phyloP scores from a whole-genome alignment of 2,797 vertebrate species.

The Benthosema pterotum region DNA sequence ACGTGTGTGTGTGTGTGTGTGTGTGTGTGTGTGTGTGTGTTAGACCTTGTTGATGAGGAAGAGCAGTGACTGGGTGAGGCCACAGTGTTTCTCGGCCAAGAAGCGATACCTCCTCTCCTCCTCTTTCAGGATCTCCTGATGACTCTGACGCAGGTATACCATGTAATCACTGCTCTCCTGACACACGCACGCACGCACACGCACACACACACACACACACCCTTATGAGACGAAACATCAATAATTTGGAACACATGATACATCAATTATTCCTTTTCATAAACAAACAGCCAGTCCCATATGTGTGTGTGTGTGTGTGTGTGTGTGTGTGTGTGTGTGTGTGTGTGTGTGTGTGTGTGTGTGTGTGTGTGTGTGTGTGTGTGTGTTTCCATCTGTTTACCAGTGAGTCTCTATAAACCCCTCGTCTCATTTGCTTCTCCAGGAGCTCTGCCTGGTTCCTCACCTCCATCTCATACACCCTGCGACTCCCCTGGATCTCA shows the following conservation, averaged over 20 bases:
- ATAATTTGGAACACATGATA: no score
- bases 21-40: constrained; percentile 26
- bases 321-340: constrained; percentile 12
- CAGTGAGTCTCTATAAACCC: constrained; percentile 88
- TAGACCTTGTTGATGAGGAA: constrained; percentile 81
- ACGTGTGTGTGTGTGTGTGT: background rate
- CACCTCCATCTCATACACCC: constrained; percentile 92
- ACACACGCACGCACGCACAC: constrained; percentile 19
- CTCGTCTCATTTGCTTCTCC: constrained; percentile 88
- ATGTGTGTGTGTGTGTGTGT: background rate
- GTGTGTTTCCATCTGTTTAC: constrained; percentile 60
- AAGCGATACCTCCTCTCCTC: constrained; percentile 96
- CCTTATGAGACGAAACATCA: no score
- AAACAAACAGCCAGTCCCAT: no score
- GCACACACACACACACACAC: constrained; percentile 6
- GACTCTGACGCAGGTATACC: constrained; percentile 89
- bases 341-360: constrained; percentile 5
- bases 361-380: background rate
- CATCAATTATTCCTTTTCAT: no score
- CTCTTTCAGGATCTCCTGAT: constrained; percentile 90
- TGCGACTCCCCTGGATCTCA: constrained; percentile 86
- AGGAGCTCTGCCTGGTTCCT: constrained; percentile 85
- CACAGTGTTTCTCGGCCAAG: constrained; percentile 93
- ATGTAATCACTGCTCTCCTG: constrained; percentile 91
- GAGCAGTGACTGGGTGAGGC: constrained; percentile 79